Percentiles rank a stretch among this genome's conserved stretches.
These are phyloP conservation scores for Lamellibrachia columna DNA, from an alignment of 2,888 invertebrate species.

Conservation along the genomic window DNA sequence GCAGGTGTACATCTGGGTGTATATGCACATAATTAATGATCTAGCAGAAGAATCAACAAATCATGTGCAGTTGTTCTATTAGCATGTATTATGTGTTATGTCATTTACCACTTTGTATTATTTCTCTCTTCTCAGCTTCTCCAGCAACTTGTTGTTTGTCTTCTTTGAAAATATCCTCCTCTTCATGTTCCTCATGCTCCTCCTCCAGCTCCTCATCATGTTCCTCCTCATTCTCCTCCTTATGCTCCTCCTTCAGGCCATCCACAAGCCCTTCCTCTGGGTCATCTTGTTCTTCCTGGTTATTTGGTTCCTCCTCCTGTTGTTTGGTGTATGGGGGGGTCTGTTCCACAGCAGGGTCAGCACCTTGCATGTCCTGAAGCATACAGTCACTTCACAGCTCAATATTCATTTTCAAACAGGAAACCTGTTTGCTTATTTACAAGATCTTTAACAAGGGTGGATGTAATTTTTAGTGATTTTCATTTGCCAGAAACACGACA, in stretches of 20 bases:
- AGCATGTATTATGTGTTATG: not conserved
- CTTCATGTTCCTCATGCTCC: constrained; percentile 43
- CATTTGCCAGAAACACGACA: not conserved
- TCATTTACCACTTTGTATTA: not conserved
- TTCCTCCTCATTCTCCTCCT: constrained; percentile 25
- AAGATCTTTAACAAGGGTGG: not conserved
- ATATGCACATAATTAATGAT: not conserved
- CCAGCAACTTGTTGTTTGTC: constrained; percentile 31
- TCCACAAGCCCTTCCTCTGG: too few species aligned
- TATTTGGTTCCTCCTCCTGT: not conserved
- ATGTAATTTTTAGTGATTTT: not conserved
- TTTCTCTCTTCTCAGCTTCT: constrained; percentile 23
- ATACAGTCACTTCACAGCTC: not conserved
- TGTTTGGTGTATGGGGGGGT: not conserved
- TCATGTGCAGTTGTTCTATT: not conserved
- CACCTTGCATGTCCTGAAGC: constrained; percentile 3
- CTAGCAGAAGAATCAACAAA: not conserved
- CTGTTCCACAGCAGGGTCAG: not conserved
- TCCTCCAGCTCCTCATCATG: constrained; percentile 33
- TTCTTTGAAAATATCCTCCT: constrained; percentile 38
- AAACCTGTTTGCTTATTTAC: not conserved
- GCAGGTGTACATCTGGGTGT: not conserved
- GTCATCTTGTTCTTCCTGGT: too few species aligned
- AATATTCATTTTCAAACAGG: too few species aligned
- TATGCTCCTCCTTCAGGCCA: not conserved